Base-by-base conservation (phyloP, 2,888 invertebrate genomes). In the Merodon equestris region DNA sequence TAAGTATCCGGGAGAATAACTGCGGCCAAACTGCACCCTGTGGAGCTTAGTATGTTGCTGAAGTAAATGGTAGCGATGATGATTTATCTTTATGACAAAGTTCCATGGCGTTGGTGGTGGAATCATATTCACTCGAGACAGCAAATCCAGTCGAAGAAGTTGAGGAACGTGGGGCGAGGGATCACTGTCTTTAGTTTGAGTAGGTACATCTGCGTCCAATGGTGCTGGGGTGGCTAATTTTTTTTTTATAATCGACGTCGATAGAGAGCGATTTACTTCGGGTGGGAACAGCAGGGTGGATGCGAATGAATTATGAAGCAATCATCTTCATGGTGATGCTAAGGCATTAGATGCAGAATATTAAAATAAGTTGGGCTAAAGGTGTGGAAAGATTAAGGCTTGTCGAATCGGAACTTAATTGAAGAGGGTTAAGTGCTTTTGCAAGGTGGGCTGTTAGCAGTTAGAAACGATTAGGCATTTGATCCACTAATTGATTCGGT, bases 131-230 rank as follows among this genome's bases (percentile, higher is more conserved):
- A 53, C 40, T 57, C 17, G 61, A 53, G 61, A 58, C 36, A 58
- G 44, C 54, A 61, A 50, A 71, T 66, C 60, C 56, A 4, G 71
- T 71, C 76, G 60, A 71, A 76, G 71, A 56, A 76, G 64, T 27
- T 27, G 27, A 27, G 27, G 3, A 7, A 27, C 2, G 27, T 68
- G 56, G 34, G n/a, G 9, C 12, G 7, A 10, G 9, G 10, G 27
- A 14, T 19, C 42, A 12, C 15, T 15, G 38, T 64, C 57, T 34
- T 40, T 27, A 27, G 27, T 27, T 27, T 13, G 14, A 64, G 57
- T 64, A 70, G 63, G 68, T 73, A 64, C 61, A 54, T 53, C 58
- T 53, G 40, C 13, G 42, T 45, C 58, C 42, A 42, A 48, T 48
- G 58, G 19, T 57, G 48, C 57, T 10, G 47, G 64, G 40, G 48